These are phyloP conservation scores for Pararge aegeria DNA, from an alignment of 1,140 invertebrate species.

Conservation along the genomic window DNA sequence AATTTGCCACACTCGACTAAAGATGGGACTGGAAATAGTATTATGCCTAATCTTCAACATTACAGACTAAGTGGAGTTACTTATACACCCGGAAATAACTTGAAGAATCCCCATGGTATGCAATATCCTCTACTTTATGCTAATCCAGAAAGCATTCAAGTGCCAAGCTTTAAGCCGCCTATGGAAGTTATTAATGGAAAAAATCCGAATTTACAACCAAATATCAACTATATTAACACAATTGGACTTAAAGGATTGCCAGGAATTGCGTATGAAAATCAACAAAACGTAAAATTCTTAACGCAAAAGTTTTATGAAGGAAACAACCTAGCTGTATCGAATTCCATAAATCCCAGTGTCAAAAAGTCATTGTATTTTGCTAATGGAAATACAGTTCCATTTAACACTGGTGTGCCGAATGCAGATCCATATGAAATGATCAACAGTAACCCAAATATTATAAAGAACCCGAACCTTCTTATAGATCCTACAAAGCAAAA, in stretches of 20 bases:
- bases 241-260: not conserved
- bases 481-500: not conserved
- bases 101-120: not conserved
- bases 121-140: not conserved
- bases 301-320: not conserved
- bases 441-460: not conserved
- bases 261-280: not conserved
- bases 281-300: not conserved
- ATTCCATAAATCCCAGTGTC: not conserved
- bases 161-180: not conserved
- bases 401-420: not conserved
- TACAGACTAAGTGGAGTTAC: conserved; percentile 11
- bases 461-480: not conserved
- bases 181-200: not conserved
- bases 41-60: conserved; percentile 21
- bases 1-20: too few species aligned
- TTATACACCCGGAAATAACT: not conserved
- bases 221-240: not conserved
- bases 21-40: conserved; percentile 6
- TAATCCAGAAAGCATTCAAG: not conserved
- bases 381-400: conserved; percentile 1
- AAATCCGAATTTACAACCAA: not conserved
- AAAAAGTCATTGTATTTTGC: not conserved
- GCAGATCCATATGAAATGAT: not conserved
- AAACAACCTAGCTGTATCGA: not conserved